Evolutionary conservation across 1,140 invertebrate species (phyloP), one percentile per base, ranked within the genome.

Genomic region (Conus ventricosus): DNA sequence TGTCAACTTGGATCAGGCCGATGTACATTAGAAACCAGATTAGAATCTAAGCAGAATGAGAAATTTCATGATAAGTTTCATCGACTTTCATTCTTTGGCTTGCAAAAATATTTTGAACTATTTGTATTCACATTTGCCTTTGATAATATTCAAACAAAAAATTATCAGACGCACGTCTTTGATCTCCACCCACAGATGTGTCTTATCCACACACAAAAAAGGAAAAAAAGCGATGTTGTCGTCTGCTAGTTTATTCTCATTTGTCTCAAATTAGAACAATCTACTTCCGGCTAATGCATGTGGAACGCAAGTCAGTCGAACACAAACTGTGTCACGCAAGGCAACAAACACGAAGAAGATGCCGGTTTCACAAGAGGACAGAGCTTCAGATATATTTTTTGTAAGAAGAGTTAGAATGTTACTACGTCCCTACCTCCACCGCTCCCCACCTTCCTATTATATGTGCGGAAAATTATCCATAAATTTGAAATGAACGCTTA

Each of bases 1-100:
- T 85, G 84, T 75, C 71, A 27, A 27, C 63, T 53, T n/a, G 51
- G 27, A 39, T 67, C 39, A 75, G n/a, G 53, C 60, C 63, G 60
- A 75, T 67, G 57, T 75, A 75, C 84, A 75, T 54, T 54, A 17
- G 23, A 39, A 63, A 85, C 84, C 84, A 85, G 63, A 75, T 75
- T 60, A 20, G 27, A 75, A 85, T 51, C 13, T n/a, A 75, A 85
- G 84, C 84, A 51, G 63, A 75, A 85, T 85, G 63, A 85, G 53
- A 75, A 85, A 75, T 53, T 20, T 5, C n/a, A 25, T 55, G 20
- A 10, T 83, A 5, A 71, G 7, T 23, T 71, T 23, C 67, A 71
- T 71, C 67, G 11, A 63, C 67, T 20, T 23, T 20, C 23, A 71
- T 20, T 20, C 67, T 13, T 71, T 71, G 67, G 67, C 23, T 20